phyloP scores from a whole-genome alignment of 2,113 vertebrate genomes.

The Oostethus manadensis region DNA sequence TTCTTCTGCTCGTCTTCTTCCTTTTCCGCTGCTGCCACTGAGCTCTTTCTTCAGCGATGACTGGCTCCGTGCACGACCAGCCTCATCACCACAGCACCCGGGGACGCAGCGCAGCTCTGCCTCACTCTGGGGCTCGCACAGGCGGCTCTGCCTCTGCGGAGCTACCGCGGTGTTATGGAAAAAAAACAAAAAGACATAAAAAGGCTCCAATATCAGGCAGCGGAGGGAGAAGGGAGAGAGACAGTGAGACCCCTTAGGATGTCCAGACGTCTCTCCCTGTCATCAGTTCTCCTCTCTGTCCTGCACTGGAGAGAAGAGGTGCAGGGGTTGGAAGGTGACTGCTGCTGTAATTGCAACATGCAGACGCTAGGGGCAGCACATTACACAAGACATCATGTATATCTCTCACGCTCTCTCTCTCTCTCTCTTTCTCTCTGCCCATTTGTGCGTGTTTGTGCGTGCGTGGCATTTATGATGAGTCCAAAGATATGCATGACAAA shows the following conservation, averaged over 20 bases:
- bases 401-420: background rate
- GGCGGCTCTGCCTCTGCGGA: constrained; percentile 33
- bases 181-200: background rate
- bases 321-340: constrained; percentile 74
- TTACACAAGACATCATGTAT: background rate
- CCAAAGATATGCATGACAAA: background rate
- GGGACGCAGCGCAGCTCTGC: constrained; percentile 55
- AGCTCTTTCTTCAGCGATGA: background rate
- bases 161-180: constrained; percentile 4
- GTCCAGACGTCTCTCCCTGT: constrained; percentile 7
- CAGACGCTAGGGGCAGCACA: constrained; percentile 70
- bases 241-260: background rate
- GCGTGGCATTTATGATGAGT: background rate
- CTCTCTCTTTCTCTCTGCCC: background rate
- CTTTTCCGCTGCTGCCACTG: constrained; percentile 3
- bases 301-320: constrained; percentile 40
- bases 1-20: constrained; percentile 28
- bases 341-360: constrained; percentile 66
- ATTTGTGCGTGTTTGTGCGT: background rate
- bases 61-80: constrained; percentile 58
- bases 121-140: constrained; percentile 42
- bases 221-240: constrained; percentile 1
- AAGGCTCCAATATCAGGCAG: constrained; percentile 1
- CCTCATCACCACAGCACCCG: constrained; percentile 65
- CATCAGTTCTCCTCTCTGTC: constrained; percentile 18